Evolutionary conservation across 2,888 invertebrate species (phyloP), one percentile per base, ranked within the genome.

Genomic region (Noctuana brunneofusca): DNA sequence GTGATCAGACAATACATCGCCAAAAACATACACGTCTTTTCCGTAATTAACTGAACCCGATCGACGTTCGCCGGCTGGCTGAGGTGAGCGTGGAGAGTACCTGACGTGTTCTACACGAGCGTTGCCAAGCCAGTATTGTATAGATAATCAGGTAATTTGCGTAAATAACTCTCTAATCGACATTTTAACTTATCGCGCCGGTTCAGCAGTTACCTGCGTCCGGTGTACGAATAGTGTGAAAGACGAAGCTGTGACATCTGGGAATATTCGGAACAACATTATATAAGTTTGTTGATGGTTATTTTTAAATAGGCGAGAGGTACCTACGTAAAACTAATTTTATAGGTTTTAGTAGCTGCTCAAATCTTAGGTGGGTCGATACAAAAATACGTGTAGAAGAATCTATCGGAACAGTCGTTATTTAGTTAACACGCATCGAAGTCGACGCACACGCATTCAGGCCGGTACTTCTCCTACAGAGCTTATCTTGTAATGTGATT

Each of bases 251-350:
- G 80, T 82, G 80, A 83, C 86, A 83, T 80, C 80, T 83, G 80
- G 75, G 78, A 74, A 82, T 78, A 75, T 76, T 68, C 69, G 66
- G 69, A 71, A 76, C 71, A 74, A 71, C 71, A 78, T 75, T 79
- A 76, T 81, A 80, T 84, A 83, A 81, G 75, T 69, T 73, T 68
- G 75, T 73, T 71, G 75, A 75, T 74, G 65, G 76, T 79, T 89
- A 88, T 89, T 89, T 88, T 83, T 87, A 86, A 81, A 80, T 72
- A 73, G 59, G 70, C 70, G 71, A 73, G 76, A 76, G 78, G 77
- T 70, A 53, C 52, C 48, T 60, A 53, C 52, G 50, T 60, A 71
- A 72, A 24, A 56, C 62, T 62, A 55, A 62, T 56, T 70, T 77
- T 67, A 76, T 74, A 75, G 75, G 74, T 78, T 72, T 77, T 71